Conservation (phyloP, 2,113 vertebrate genomes). For the Sturnira hondurensis region DNA sequence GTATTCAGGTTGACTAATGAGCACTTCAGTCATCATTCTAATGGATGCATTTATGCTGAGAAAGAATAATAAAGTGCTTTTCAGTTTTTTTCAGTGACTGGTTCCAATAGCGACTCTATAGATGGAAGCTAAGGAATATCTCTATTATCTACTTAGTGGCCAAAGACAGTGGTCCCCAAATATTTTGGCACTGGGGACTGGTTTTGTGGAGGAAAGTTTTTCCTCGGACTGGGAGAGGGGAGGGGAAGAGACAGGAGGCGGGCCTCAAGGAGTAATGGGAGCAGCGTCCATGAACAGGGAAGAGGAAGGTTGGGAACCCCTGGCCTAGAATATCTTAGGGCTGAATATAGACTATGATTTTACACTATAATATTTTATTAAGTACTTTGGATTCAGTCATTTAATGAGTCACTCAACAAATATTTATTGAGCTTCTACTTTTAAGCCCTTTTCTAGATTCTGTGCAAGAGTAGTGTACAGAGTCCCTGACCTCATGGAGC, state of each 20-base stretch:
- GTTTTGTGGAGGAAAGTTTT: no score
- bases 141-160: not conserved
- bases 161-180: not conserved
- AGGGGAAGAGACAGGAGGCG: no score
- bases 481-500: not conserved
- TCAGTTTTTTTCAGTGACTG: not conserved
- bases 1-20: conserved; percentile 90
- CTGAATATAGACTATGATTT: not conserved
- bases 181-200: no score
- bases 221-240: no score
- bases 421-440: not conserved
- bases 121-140: not conserved
- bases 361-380: not conserved
- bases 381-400: not conserved
- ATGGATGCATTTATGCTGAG: conserved; percentile 53
- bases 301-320: no score
- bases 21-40: conserved; percentile 72
- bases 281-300: no score
- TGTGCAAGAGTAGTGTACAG: not conserved
- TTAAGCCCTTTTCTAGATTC: not conserved
- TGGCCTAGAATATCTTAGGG: not conserved
- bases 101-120: not conserved
- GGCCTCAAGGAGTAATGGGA: no score
- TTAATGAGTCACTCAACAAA: not conserved
- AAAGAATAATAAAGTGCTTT: conserved; percentile 16